Evolutionary conservation across 2,113 vertebrate genomes (phyloP).

Genomic region (Strigops habroptila): DNA sequence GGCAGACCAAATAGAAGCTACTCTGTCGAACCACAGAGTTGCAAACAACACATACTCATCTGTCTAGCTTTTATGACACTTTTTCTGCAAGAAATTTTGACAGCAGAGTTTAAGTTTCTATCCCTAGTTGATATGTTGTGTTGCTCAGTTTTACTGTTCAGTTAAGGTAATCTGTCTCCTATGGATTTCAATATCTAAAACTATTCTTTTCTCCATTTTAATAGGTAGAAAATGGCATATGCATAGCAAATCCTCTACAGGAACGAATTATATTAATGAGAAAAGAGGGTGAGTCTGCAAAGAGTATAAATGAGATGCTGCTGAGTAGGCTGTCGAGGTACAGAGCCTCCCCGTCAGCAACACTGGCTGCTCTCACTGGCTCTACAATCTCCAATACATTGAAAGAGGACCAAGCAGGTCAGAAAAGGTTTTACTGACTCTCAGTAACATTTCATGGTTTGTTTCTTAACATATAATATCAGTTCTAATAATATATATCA

Average conservation of each 20-base stretch:
- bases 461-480: neutral
- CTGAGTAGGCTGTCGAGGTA: conserved; percentile 95
- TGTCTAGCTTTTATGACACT: neutral
- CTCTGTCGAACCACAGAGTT: neutral
- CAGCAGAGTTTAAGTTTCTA: neutral
- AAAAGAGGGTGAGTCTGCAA: conserved; percentile 97
- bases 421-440: neutral
- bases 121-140: neutral
- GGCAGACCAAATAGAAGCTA: neutral
- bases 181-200: neutral
- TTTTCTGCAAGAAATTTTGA: neutral
- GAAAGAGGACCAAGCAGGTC: conserved; percentile 97
- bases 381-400: conserved; percentile 96
- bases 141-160: neutral
- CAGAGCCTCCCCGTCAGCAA: conserved; percentile 93
- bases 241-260: conserved; percentile 85
- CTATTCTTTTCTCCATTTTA: neutral
- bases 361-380: conserved; percentile 93
- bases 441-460: neutral
- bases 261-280: conserved; percentile 92
- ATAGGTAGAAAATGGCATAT: conserved; percentile 87
- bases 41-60: neutral
- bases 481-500: neutral
- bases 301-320: conserved; percentile 98
- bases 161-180: neutral